Base-by-base conservation (phyloP, 2,797 vertebrate species). In the Dallia pectoralis region DNA sequence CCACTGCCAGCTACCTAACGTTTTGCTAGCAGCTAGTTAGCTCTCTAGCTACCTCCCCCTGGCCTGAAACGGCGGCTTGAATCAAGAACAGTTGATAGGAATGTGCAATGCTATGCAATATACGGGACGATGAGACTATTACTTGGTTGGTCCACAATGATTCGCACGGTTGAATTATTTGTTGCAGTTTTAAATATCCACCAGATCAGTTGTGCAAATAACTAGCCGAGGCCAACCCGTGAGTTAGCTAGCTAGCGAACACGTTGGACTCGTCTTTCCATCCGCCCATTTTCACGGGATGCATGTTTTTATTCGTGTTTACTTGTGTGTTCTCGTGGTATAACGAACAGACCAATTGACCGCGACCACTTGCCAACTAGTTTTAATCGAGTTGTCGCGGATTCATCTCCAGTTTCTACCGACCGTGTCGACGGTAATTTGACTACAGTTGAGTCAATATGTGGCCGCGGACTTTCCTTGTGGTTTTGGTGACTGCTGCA, bases 211-310 rank as follows among this genome's bases (percentile, higher is more conserved):
- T 25, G 5, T 49, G 66, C 32, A 44, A 59, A 8, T 33, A 22
- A 70, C 66, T 67, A 40, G 7, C 27, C 3, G 53, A 25, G 22
- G 27, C 62, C 30, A 32, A 32, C 29, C 27, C 32, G 62, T 44
- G 40, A 30, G 30, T 64, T 64, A 32, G 30, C 27, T 14, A 7
- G 30, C 16, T 47, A 44, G 65, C 40, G 63, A 74, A 70, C 6
- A 53, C n/a, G 79, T 19, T 88, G 88, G 88, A 89, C 64, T 32
- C 61, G 15, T 19, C 33, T n/a, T 40, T 66, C 67, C 33, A 87
- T 88, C 90, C 90, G 89, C 91, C 90, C 90, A 90, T 90, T 88
- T 91, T 88, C 89, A 83, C 64, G 88, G 89, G 87, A 89, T 90
- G 89, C 82, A 82, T 81, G 82, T 87, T 79, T 90, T 88, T 89